Percentiles rank a stretch among this genome's conserved stretches.
Evolutionary conservation across 1,140 invertebrate species (phyloP).

Genomic region (Pogonomyrmex californicus): DNA sequence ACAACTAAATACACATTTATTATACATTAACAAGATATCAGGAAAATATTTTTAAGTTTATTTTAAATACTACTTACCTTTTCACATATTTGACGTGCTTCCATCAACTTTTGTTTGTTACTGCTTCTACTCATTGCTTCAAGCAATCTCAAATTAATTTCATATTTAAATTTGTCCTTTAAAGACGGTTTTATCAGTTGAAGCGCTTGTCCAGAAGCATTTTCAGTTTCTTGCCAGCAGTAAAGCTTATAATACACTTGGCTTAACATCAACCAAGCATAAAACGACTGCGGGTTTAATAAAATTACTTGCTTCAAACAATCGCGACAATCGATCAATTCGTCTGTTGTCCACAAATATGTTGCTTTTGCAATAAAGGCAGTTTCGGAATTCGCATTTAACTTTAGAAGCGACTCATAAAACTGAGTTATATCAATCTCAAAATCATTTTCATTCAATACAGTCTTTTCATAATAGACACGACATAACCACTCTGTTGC

Average conservation of each 20-base stretch:
- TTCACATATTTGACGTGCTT: constrained; percentile 83
- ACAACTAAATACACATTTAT: constrained; percentile 77
- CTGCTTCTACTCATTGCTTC: constrained; percentile 83
- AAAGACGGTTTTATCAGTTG: constrained; percentile 76
- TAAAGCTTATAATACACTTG: constrained; percentile 88
- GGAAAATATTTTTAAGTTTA: constrained; percentile 28
- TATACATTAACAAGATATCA: constrained; percentile 37
- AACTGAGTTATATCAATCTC: constrained; percentile 86
- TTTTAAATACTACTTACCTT: constrained; percentile 77
- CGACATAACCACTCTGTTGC: constrained; percentile 89
- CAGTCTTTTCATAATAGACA: constrained; percentile 87
- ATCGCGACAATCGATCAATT: constrained; percentile 88
- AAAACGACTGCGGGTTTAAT: constrained; percentile 79
- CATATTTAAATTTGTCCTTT: constrained; percentile 72
- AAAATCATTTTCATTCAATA: constrained; percentile 81
- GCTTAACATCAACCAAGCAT: constrained; percentile 85
- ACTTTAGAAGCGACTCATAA: constrained; percentile 84
- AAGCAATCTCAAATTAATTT: constrained; percentile 78
- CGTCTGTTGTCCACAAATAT: constrained; percentile 85
- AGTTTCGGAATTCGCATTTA: constrained; percentile 88
- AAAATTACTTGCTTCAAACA: constrained; percentile 82
- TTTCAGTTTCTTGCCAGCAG: constrained; percentile 88
- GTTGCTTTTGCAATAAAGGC: constrained; percentile 89
- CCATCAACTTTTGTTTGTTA: constrained; percentile 86
- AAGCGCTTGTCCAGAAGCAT: constrained; percentile 85